Evolutionary conservation across 2,888 invertebrate genomes (phyloP).

Genomic region (Erebia ligea): DNA sequence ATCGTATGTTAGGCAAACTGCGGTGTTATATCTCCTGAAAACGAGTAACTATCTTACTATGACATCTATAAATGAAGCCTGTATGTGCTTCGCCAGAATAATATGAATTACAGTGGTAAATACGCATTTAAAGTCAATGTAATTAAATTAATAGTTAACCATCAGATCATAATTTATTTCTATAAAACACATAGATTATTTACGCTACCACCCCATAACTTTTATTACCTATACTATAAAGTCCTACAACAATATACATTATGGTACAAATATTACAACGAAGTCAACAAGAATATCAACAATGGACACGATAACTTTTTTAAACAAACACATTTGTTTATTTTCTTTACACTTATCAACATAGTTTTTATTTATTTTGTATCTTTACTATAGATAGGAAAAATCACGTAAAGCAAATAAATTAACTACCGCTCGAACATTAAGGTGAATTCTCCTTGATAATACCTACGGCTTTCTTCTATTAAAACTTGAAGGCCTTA

Average conservation of each 20-base stretch:
- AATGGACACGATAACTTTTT: slow-evolving; percentile 76
- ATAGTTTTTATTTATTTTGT: slow-evolving; percentile 18
- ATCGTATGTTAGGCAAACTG: too few relatives aligned
- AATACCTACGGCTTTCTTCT: background rate
- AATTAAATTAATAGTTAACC: too few relatives aligned
- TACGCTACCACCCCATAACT: slow-evolving; percentile 1
- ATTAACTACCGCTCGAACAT: slow-evolving; percentile 4
- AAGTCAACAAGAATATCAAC: slow-evolving; percentile 83
- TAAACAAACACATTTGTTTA: slow-evolving; percentile 61
- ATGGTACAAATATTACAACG: slow-evolving; percentile 65
- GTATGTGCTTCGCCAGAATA: too few relatives aligned
- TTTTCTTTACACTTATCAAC: slow-evolving; percentile 36
- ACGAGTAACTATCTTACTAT: too few relatives aligned
- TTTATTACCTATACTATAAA: background rate
- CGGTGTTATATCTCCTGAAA: too few relatives aligned
- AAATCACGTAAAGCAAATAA: slow-evolving; percentile 4
- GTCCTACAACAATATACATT: slow-evolving; percentile 36
- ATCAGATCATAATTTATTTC: background rate
- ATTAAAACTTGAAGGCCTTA: too few relatives aligned
- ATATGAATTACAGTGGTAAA: too few relatives aligned
- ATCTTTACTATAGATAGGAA: slow-evolving; percentile 1
- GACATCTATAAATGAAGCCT: too few relatives aligned
- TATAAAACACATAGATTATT: background rate
- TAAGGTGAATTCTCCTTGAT: slow-evolving; percentile 4
- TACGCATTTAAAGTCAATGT: too few relatives aligned